Evolutionary conservation across 2,888 invertebrate genomes (phyloP).

Genomic region (Agrotis exclamationis): DNA sequence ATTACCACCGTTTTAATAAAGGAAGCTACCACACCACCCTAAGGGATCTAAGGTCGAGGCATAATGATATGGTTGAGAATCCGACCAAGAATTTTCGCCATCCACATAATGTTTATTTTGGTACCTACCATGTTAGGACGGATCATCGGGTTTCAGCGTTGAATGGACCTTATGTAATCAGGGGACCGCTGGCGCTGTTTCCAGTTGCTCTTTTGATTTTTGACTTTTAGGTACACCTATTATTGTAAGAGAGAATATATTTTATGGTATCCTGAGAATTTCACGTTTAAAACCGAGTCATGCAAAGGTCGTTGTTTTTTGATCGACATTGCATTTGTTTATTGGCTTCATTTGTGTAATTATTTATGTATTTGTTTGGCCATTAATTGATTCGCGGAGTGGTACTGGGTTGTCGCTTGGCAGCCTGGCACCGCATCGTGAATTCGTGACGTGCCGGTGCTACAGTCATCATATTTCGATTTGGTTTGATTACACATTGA

Average conservation of each 20-base stretch:
- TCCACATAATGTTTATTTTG: constrained; percentile 35
- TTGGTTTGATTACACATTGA: constrained; percentile 29
- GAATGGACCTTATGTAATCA: constrained; percentile 29
- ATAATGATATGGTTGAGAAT: constrained; percentile 10
- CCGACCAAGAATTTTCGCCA: constrained; percentile 9
- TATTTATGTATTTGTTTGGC: neutral
- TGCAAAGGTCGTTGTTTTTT: too few relatives aligned
- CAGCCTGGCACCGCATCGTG: neutral
- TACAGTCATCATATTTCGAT: constrained; percentile 32
- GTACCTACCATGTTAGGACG: constrained; percentile 9
- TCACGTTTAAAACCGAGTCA: too few relatives aligned
- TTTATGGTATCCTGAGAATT: constrained; percentile 4
- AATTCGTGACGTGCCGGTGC: constrained; percentile 18
- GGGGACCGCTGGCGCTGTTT: constrained; percentile 10
- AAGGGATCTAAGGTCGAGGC: neutral
- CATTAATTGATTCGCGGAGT: constrained; percentile 30
- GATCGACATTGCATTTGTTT: constrained; percentile 26
- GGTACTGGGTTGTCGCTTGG: neutral
- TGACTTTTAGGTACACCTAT: neutral
- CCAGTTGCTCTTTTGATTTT: constrained; percentile 19
- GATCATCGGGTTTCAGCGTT: constrained; percentile 35
- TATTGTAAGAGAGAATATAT: neutral
- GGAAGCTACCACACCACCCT: neutral
- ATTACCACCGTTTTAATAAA: constrained; percentile 14
- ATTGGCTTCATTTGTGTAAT: neutral